Evolutionary conservation across 35 echinoderm and acorn worm species (phyloP), one percentile per base, ranked within the genome.

Genomic region (Strongylocentrotus purpuratus): DNA sequence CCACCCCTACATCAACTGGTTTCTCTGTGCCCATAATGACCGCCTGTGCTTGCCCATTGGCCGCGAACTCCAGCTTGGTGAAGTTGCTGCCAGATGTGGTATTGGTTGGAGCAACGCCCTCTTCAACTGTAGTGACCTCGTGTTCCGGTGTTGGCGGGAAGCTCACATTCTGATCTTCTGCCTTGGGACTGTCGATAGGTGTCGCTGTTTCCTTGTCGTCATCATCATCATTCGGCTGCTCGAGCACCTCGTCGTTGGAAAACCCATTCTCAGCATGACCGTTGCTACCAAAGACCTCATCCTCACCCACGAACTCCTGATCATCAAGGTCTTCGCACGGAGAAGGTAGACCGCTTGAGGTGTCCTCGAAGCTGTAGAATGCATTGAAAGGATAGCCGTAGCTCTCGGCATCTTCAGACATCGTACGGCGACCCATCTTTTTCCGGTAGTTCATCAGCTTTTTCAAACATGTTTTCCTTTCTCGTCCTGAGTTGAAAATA

Each of bases 311-410:
- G 31, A 58, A 50, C 15, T 61, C 50, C 22, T 22, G 45, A 22
- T 95, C 95, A 88, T 95, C 65, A 22, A 78, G 65, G 65, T 31
- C 85, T 47, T 91, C 87, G 46, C 88, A 90, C 32, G 52, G 52
- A 9, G 86, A 91, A 7, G 95, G 90, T 13, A 61, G 58, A 33
- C 88, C 95, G 41, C 90, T 95, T 4, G 88, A 60, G 33, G 90
- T 95, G 15, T 59, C 28, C 31, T 46, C 87, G 95, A 96, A 94
- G 52, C 94, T 95, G 61, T 96, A 95, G 85, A 78, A 96, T 13
- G 95, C 94, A 55, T 97, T 97, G 95, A 95, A 96, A 22, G 94
- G 95, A 85, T 94, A 95, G 31, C 95, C 95, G 88, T 95, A 95
- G 95, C 95, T 88, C 88, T 95, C 95, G 7, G 46, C 87, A 28